A percentile compares a stretch with the other conserved stretches of the same genome.
Evolutionary conservation across 2,113 vertebrate genomes (phyloP).

Genomic region (Siniperca chuatsi): DNA sequence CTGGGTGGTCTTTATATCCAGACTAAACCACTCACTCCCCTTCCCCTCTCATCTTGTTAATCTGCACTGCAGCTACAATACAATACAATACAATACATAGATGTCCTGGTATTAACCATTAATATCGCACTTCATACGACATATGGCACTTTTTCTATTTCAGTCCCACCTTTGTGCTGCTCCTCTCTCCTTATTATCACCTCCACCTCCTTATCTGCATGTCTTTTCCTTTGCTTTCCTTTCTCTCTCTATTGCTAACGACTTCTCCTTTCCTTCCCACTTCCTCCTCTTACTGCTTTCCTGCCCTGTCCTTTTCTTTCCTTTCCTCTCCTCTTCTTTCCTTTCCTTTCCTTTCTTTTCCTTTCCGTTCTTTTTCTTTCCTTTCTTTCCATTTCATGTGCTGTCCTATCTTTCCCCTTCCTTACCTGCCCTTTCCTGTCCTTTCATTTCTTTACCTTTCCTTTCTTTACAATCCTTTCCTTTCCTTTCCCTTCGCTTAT

Average conservation of each 20-base stretch:
- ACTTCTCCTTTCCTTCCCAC: neutral
- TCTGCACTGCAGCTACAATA: neutral
- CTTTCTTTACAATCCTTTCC: fast-evolving
- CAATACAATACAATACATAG: neutral
- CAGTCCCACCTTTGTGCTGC: neutral
- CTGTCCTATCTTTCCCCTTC: neutral
- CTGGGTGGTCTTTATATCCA: constrained; percentile 61
- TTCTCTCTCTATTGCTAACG: neutral
- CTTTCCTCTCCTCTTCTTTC: neutral
- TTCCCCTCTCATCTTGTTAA: constrained; percentile 18
- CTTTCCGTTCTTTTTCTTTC: neutral
- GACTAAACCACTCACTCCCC: constrained; percentile 15
- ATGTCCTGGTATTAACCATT: neutral
- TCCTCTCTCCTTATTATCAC: neutral
- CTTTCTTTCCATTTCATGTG: neutral
- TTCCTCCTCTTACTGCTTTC: neutral
- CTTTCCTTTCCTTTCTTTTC: fast-evolving
- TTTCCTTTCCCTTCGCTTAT: neutral
- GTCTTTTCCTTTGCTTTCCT: neutral
- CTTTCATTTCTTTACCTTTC: neutral
- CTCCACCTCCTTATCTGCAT: neutral
- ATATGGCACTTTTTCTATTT: neutral
- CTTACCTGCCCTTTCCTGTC: neutral
- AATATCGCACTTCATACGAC: neutral
- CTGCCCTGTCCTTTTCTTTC: neutral